A percentile compares a stretch with the other conserved stretches of the same genome.
phyloP scores from a whole-genome alignment of 2,888 invertebrate species.

The Apantesis nais region DNA sequence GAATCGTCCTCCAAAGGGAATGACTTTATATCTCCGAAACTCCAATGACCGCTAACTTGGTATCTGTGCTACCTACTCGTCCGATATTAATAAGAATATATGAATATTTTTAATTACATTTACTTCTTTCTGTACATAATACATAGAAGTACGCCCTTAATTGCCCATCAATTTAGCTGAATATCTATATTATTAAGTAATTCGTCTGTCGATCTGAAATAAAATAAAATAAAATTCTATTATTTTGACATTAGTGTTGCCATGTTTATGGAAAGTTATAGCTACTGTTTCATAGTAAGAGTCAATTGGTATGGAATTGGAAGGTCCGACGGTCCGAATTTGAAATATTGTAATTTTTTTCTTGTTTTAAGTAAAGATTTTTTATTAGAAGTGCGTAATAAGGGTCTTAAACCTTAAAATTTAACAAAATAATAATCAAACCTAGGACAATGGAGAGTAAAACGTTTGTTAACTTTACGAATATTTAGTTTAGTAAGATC shows the following conservation, averaged over 20 bases:
- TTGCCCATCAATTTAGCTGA: neutral
- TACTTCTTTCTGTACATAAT: neutral
- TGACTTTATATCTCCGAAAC: too few species aligned
- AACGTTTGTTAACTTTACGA: neutral
- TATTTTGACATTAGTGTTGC: slow-evolving; percentile 2
- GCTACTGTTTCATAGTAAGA: neutral
- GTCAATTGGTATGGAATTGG: slow-evolving; percentile 19
- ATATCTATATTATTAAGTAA: neutral
- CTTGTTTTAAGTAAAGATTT: slow-evolving; percentile 4
- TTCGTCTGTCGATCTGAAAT: slow-evolving; percentile 13
- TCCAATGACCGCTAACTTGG: too few species aligned
- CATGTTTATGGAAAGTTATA: neutral
- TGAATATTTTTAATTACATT: too few species aligned
- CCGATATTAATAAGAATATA: too few species aligned
- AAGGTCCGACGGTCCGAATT: slow-evolving; percentile 2
- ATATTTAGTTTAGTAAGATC: neutral
- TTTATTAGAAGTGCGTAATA: neutral
- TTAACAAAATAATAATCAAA: too few species aligned
- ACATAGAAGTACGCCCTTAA: neutral
- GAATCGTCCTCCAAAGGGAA: too few species aligned
- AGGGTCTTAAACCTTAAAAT: neutral
- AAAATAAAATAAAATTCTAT: neutral
- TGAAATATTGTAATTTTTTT: neutral
- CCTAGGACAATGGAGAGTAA: neutral
- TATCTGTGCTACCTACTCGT: too few species aligned